Percentiles rank a stretch among this genome's conserved stretches.
Evolutionary conservation across 2,888 invertebrate species (phyloP).

Genomic region (Galerucella pusilla): DNA sequence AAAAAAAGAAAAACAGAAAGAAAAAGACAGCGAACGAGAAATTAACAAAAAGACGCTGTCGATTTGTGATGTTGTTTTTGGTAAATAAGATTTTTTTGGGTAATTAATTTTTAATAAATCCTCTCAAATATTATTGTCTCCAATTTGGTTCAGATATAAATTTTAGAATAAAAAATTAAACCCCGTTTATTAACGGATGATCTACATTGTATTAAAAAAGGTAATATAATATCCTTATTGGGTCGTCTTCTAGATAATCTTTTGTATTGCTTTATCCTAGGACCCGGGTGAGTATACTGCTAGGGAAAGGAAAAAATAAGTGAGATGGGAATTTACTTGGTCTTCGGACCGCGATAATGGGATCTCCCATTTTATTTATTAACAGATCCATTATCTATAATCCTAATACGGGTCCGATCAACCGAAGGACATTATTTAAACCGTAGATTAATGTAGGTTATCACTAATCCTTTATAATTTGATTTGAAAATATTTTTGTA

Average conservation of each 20-base stretch:
- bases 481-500: too few relatives aligned
- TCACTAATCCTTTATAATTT: not conserved
- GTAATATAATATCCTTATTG: constrained; percentile 7
- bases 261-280: constrained; percentile 55
- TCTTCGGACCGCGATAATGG: constrained; percentile 61
- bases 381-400: constrained; percentile 60
- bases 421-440: constrained; percentile 51
- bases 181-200: constrained; percentile 5
- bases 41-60: too few relatives aligned
- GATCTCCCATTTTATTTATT: constrained; percentile 63
- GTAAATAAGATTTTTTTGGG: too few relatives aligned
- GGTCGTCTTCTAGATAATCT: constrained; percentile 39
- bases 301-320: constrained; percentile 51
- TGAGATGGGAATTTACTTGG: constrained; percentile 59
- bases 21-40: not conserved
- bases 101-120: too few relatives aligned
- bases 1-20: not conserved
- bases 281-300: constrained; percentile 36
- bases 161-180: not conserved
- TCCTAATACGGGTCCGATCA: constrained; percentile 56
- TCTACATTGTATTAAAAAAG: constrained; percentile 5
- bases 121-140: not conserved
- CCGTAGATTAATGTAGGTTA: constrained; percentile 28
- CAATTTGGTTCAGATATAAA: not conserved
- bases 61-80: too few relatives aligned